Base-by-base conservation (phyloP, 2,113 vertebrate genomes). In the Clupea harengus region DNA sequence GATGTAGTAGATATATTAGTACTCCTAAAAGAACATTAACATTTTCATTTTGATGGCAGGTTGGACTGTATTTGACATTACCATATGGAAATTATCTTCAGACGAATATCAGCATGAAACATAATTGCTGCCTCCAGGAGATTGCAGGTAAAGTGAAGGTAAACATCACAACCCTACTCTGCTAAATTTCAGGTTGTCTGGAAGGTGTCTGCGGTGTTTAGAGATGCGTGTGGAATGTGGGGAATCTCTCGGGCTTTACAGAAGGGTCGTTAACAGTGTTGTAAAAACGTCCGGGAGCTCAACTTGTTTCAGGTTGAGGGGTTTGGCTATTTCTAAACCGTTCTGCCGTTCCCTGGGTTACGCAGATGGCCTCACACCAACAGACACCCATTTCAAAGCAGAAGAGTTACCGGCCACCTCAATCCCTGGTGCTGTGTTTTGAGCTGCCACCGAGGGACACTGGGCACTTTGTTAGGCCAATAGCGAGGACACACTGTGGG, bases 371-470 rank as follows among this genome's bases (percentile, higher is more conserved):
- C 75, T 85, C 25, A 25, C 50, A 88, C 46, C 82, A 45, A 50
- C 89, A 67, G 87, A 90, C 64, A 86, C 75, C 64, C 44, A 5
- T 87, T 91, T 60, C 52, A 86, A 90, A 91, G 88, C 92, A 91
- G 83, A 94, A 91, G 90, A 72, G 89, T 87, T 44, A 86, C 82
- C 91, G 87, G 92, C 93, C 90, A 91, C 85, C 60, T 88, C 82
- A 87, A 86, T 88, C 86, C 88, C 82, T 88, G 91, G 89, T 87
- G 49, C 78, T 90, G 89, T 50, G 82, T 86, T 85, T 18, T 81
- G 85, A 67, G 87, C 87, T 84, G 64, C 83, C 67, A 52, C 54
- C 2, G 9, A 32, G 54, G 25, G 85, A 93, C 91, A 92, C 82
- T 90, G 86, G 88, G 84, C 67, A 85, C 88, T 91, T 86, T 92